Base-by-base conservation (phyloP, 2,888 invertebrate species). In the Epiblema foenella region DNA sequence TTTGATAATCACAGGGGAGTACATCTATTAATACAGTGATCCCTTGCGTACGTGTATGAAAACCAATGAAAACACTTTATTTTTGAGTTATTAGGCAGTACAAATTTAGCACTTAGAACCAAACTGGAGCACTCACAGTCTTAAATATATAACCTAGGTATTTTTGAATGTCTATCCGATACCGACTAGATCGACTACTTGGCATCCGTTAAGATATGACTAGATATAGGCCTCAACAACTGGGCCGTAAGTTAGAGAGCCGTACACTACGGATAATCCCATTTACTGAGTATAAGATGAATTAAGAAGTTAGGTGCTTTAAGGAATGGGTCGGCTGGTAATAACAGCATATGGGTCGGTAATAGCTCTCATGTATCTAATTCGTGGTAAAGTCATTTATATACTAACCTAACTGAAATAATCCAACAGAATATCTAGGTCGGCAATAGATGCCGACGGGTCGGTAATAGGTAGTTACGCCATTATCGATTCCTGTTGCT, bases 201-300 rank as follows among this genome's bases (percentile, higher is more conserved):
- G 67, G 67, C 67, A 59, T 67, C n/a, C 12, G 20, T 51, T 33
- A 37, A 37, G 58, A 67, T 59, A 67, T 67, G 67, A 67, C 58
- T 67, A 57, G 56, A 66, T 18, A 46, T 66, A 67, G 67, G 67
- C 67, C 46, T 46, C 46, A 46, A 46, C 8, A 46, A 46, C 15
- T n/a, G 46, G n/a, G 46, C 46, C n/a, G 46, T 46, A 1, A 46
- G n/a, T 46, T 12, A 10, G 3, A 10, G 12, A 12, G 39, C 12
- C 12, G 10, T 39, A 39, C 39, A 12, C 39, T 39, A 12, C 12
- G 12, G 39, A 39, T 5, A 33, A 33, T 3, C 39, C 39, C 39
- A 39, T 12, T 39, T 39, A 2, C 12, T 39, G 2, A 1, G 12
- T 39, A 39, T 12, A 12, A 33, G 1, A 33, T 33, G 7, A 33